A percentile compares a stretch with the other conserved stretches of the same genome.
Evolutionary conservation across 1,140 invertebrate genomes (phyloP).

Genomic region (Trigoniulus corallinus): DNA sequence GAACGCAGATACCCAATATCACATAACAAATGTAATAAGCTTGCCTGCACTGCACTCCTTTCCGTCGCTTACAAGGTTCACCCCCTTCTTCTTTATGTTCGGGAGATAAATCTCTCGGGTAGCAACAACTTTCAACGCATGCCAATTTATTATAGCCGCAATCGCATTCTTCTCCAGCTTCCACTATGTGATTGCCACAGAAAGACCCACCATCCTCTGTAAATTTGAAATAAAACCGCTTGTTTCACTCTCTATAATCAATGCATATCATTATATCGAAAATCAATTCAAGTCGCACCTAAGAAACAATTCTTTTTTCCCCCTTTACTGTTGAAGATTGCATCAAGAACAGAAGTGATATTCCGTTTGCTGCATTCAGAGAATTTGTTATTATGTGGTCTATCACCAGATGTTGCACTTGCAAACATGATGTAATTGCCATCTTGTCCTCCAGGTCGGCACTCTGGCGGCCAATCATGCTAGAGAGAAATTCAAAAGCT

Average conservation of each 20-base stretch:
- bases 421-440: conserved; percentile 98
- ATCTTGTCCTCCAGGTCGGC: conserved; percentile 63
- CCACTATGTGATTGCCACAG: conserved; percentile 98
- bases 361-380: conserved; percentile 84
- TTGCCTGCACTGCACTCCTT: conserved; percentile 64
- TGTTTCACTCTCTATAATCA: too few relatives aligned
- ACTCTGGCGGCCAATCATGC: conserved; percentile 89
- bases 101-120: conserved; percentile 58
- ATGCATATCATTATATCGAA: too few relatives aligned
- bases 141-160: conserved; percentile 91
- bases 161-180: conserved; percentile 94
- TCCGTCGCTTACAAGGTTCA: conserved; percentile 56
- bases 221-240: conserved; percentile 17
- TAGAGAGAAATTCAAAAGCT: conserved; percentile 28
- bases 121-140: conserved; percentile 86
- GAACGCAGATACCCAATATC: not conserved
- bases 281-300: conserved; percentile 31
- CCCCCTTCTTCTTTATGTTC: conserved; percentile 46
- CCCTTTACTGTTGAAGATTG: conserved; percentile 57
- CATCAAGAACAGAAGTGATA: conserved; percentile 84
- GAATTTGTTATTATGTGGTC: conserved; percentile 89
- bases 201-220: conserved; percentile 77
- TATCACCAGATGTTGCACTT: conserved; percentile 81
- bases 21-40: too few relatives aligned
- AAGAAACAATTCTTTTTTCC: conserved; percentile 92